Evolutionary conservation across 2,888 invertebrate species (phyloP).

Genomic region (Scaeva pyrastri): DNA sequence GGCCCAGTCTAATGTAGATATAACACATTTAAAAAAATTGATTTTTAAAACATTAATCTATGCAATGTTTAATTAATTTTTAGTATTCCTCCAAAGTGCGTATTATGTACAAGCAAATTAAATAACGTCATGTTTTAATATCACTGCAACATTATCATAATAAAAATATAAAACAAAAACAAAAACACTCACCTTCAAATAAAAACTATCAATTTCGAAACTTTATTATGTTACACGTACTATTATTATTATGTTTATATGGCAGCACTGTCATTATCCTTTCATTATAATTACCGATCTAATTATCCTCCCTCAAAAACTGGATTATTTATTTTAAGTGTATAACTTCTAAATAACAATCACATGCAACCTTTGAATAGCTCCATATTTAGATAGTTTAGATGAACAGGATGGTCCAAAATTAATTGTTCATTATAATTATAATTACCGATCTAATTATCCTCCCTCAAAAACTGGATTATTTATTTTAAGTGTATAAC

Average conservation of each 20-base stretch:
- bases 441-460: slow-evolving; percentile 64
- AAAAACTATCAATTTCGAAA: neutral
- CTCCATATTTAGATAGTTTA: neutral
- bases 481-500: slow-evolving; percentile 34
- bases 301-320: slow-evolving; percentile 53
- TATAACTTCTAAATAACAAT: slow-evolving; percentile 49
- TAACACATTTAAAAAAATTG: too few species aligned
- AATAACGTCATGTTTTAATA: too few species aligned
- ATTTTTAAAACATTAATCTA: too few species aligned
- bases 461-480: slow-evolving; percentile 33
- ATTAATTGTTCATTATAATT: too few species aligned
- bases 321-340: slow-evolving; percentile 40
- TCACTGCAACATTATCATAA: too few species aligned
- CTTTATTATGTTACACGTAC: slow-evolving; percentile 29
- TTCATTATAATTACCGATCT: slow-evolving; percentile 58
- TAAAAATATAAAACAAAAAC: neutral
- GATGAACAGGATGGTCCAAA: too few species aligned
- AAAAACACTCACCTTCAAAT: neutral
- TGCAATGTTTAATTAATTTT: too few species aligned
- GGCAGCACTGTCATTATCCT: slow-evolving; percentile 21
- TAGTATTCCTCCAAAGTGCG: too few species aligned
- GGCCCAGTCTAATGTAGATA: too few species aligned
- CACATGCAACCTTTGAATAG: slow-evolving; percentile 8
- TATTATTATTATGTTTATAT: slow-evolving; percentile 15
- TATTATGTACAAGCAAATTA: too few species aligned